These are phyloP conservation scores for Percina caprodes DNA, from an alignment of 2,113 vertebrate species.

Conservation along the genomic window DNA sequence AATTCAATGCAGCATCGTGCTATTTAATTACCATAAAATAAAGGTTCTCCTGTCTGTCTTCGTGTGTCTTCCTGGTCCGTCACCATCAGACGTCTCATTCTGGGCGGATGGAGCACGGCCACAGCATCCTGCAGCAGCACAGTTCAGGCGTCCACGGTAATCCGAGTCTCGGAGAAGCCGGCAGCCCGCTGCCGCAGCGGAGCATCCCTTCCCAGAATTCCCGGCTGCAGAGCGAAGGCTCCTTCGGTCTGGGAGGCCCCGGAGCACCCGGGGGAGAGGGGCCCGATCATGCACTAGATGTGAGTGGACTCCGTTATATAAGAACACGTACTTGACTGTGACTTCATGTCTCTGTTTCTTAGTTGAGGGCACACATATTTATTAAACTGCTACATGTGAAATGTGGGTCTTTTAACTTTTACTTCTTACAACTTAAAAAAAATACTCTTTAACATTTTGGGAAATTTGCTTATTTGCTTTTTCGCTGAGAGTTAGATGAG, in stretches of 20 bases:
- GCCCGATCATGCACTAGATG: conserved; percentile 90
- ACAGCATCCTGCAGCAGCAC: conserved; percentile 85
- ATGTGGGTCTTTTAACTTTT: not conserved
- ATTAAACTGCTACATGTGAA: not conserved
- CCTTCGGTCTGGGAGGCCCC: conserved; percentile 84
- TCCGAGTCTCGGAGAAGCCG: conserved; percentile 79
- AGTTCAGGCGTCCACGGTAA: conserved; percentile 78
- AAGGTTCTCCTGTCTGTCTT: not conserved
- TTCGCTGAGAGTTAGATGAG: not conserved
- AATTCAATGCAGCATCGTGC: no score
- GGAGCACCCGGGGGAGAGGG: conserved; percentile 85
- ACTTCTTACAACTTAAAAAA: not conserved
- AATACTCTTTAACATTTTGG: not conserved
- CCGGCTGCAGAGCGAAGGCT: conserved; percentile 79
- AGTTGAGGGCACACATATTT: not conserved
- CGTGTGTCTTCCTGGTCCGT: not conserved
- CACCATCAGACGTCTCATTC: conserved; percentile 81
- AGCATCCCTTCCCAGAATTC: conserved; percentile 81
- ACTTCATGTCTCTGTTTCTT: not conserved
- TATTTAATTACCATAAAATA: not conserved
- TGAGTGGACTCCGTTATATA: conserved; percentile 78
- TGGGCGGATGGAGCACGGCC: conserved; percentile 87
- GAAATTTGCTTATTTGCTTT: not conserved
- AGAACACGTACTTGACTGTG: not conserved
- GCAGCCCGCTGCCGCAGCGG: conserved; percentile 85